Evolutionary conservation across 2,888 invertebrate species (phyloP), one percentile per base, ranked within the genome.

Genomic region (Stenodera caucasica): DNA sequence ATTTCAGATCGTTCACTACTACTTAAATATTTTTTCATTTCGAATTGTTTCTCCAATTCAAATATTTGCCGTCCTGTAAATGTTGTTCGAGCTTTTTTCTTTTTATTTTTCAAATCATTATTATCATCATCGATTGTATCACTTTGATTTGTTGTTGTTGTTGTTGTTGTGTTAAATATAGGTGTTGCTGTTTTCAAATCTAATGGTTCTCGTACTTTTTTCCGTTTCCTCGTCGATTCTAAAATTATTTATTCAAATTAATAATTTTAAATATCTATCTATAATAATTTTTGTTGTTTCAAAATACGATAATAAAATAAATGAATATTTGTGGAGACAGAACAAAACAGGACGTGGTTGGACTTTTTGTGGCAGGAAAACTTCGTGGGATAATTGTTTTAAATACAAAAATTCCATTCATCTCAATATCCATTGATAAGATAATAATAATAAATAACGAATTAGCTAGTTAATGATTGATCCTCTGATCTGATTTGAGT

Each of bases 1-100:
- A 97, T 93, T 72, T 96, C 96, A 33, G 95, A 91, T 68, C 97
- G 82, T 80, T 97, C 97, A 65, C 93, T 94, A 23, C 96, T 96
- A 69, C 95, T 96, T 66, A 97, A 85, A 82, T 97, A 97, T 82
- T 97, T 97, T 84, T 97, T 97, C 72, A 92, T 86, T 80, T 96
- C 97, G 78, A 97, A 97, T 81, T 96, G 91, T 77, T 95, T 93
- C 83, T 97, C 97, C 80, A 98, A 84, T 82, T 97, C 97, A 82
- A 96, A 97, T 79, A 96, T 96, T 84, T 96, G 96, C 54, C 96
- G 82, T 1, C 97, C 97, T 0, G 96, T 96, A 83, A 97, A 97
- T 21, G 96, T 96, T 23, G 96, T 96, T 63, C 96, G 82, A 0
- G 96, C 96, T 78, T 96, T 97, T 81, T 92, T 92, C 78, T 88